Base-by-base conservation (phyloP, 2,113 vertebrate species). In the Peromyscus leucopus region DNA sequence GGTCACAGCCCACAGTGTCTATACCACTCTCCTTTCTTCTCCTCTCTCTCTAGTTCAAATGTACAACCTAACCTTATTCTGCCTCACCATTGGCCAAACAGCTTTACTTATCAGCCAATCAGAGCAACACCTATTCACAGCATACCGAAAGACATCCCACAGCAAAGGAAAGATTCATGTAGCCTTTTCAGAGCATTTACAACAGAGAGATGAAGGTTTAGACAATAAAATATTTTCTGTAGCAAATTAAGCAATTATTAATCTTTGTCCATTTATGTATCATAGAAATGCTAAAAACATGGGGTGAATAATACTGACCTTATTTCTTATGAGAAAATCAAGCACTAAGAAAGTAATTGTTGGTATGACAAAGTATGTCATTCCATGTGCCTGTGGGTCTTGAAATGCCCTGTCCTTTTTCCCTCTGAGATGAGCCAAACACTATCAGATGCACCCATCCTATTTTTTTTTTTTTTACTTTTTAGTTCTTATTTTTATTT, bases 311-410 rank as follows among this genome's bases (percentile, higher is more conserved):
- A 69, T 33, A 57, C 2, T 69, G 1, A 5, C 13, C 12, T 28
- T 22, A 55, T 61, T 88, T 93, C 16, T 93, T 28, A 61, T 46
- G 39, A 90, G 80, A 94, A 94, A 79, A 88, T 33, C 51, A 74
- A 79, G 2, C 24, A 3, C 22, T 55, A 78, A 88, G 21, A 87
- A 11, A 1, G 0, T 15, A 92, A 63, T 5, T 6, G 85, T 86
- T 36, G 11, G 2, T 72, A n/a, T 71, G 46, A 75, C 11, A 46
- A 86, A 61, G 21, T 24, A 59, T 39, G 8, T 1, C 26, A 74
- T 55, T 28, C 0, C 0, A 21, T 63, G 31, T 91, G 7, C 48
- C 42, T 15, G 2, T 55, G 12, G 65, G 13, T 21, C 61, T 74
- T 39, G n/a, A 78, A 67, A 19, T 67, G 57, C 42, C 71, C 51